Evolutionary conservation across 37 sponge, comb jelly and placozoan species (phyloP).

Genomic region (Haliclona indistincta): DNA sequence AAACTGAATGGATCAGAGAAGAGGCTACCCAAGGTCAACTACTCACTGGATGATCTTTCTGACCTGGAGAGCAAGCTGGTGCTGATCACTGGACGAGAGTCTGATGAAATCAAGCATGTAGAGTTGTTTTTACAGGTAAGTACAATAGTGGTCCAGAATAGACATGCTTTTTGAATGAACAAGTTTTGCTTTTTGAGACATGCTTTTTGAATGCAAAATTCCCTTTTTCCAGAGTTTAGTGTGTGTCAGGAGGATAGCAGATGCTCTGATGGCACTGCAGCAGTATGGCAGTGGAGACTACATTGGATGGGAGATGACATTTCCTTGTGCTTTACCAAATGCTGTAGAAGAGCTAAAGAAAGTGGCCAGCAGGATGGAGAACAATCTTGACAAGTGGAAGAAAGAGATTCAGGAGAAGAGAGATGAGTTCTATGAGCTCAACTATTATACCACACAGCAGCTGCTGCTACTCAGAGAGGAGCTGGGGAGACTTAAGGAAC

Average conservation of each 20-base stretch:
- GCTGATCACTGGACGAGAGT: slow-evolving; percentile 56
- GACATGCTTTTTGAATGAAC: no score
- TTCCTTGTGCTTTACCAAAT: slow-evolving; percentile 13
- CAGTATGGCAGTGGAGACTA: slow-evolving; percentile 40
- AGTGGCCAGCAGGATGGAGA: slow-evolving; percentile 33
- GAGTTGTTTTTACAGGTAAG: slow-evolving; percentile 50
- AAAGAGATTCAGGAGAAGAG: slow-evolving; percentile 18
- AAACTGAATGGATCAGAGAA: slow-evolving; percentile 10
- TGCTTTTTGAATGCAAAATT: slow-evolving; percentile 1
- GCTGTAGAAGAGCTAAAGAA: slow-evolving; percentile 14
- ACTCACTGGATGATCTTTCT: slow-evolving; percentile 54
- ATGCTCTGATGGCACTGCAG: slow-evolving; percentile 24
- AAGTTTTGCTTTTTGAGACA: no score
- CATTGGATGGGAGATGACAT: slow-evolving; percentile 30
- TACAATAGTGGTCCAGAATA: background rate
- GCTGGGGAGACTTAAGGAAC: slow-evolving; percentile 15
- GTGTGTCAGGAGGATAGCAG: slow-evolving; percentile 31
- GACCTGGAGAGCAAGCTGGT: slow-evolving; percentile 76
- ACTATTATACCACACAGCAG: slow-evolving; percentile 71
- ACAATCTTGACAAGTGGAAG: slow-evolving; percentile 38
- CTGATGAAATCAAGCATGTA: slow-evolving; percentile 42
- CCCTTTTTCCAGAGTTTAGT: background rate
- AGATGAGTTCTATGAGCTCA: slow-evolving; percentile 41
- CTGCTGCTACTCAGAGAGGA: slow-evolving; percentile 44
- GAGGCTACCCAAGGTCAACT: slow-evolving; percentile 17